Evolutionary conservation across 2,888 invertebrate genomes (phyloP).

Genomic region (Rhyacophila evoluta): DNA sequence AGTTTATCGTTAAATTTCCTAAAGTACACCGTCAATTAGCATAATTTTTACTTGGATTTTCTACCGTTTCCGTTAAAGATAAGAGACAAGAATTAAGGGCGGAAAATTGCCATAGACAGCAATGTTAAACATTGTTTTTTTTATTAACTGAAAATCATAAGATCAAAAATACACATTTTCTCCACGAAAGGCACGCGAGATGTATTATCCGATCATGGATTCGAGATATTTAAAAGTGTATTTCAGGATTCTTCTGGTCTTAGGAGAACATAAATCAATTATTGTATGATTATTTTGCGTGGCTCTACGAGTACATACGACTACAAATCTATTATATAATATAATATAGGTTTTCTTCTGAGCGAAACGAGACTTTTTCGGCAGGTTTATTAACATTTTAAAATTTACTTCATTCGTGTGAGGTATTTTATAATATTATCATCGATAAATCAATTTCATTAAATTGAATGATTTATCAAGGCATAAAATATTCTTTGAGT

Average conservation of each 20-base stretch:
- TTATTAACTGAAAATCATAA: background rate
- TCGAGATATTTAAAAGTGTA: constrained; percentile 9
- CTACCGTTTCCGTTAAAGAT: constrained; percentile 28
- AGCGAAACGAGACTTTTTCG: background rate
- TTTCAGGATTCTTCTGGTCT: background rate
- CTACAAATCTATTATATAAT: background rate
- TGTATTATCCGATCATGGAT: background rate
- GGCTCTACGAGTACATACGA: background rate
- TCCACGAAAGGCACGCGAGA: background rate
- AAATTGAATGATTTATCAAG: too few relatives aligned
- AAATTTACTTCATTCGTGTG: background rate
- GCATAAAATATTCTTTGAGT: too few relatives aligned
- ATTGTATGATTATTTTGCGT: background rate
- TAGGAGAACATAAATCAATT: background rate
- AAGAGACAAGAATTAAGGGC: background rate
- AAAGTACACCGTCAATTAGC: constrained; percentile 1
- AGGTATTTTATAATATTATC: too few relatives aligned
- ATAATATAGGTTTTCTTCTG: background rate
- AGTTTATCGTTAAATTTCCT: constrained; percentile 2
- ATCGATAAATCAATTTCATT: too few relatives aligned
- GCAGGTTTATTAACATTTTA: background rate
- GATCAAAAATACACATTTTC: background rate
- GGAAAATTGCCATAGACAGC: background rate
- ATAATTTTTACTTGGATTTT: constrained; percentile 27
- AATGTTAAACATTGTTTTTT: background rate